Evolutionary conservation across 2,888 invertebrate species (phyloP).

Genomic region (Microdon myrmicae): DNA sequence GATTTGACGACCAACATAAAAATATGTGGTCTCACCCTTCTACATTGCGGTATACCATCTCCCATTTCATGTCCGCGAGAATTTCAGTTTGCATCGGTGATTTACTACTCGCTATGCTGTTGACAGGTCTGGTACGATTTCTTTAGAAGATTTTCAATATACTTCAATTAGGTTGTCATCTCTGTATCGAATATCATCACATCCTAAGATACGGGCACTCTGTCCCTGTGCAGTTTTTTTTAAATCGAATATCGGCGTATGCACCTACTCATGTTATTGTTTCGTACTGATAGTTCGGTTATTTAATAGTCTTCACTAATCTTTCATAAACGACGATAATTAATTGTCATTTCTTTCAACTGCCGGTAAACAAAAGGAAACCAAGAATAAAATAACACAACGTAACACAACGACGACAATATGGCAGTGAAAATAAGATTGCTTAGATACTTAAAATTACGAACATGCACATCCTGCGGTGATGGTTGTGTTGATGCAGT

Average conservation of each 20-base stretch:
- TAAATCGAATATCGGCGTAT: conserved; percentile 22
- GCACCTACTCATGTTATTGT: too few species aligned
- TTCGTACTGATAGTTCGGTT: conserved; percentile 2
- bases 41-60: too few species aligned
- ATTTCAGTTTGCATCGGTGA: too few species aligned
- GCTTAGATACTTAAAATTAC: conserved; percentile 48
- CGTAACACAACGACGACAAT: too few species aligned
- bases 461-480: conserved; percentile 48
- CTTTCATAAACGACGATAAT: background rate
- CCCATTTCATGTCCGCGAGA: too few species aligned
- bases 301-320: background rate
- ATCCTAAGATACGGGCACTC: conserved; percentile 44
- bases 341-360: conserved; percentile 3
- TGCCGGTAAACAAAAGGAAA: conserved; percentile 12
- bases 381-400: too few species aligned
- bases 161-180: conserved; percentile 48
- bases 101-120: too few species aligned
- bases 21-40: too few species aligned
- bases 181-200: conserved; percentile 46
- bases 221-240: conserved; percentile 13
- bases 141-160: conserved; percentile 42
- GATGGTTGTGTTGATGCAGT: conserved; percentile 41
- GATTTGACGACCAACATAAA: too few species aligned
- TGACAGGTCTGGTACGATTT: conserved; percentile 26
- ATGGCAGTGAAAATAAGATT: conserved; percentile 29